Percentiles rank a stretch among this genome's conserved stretches.
Evolutionary conservation across 2,888 invertebrate species (phyloP).

Genomic region (Anthophora plumipes): DNA sequence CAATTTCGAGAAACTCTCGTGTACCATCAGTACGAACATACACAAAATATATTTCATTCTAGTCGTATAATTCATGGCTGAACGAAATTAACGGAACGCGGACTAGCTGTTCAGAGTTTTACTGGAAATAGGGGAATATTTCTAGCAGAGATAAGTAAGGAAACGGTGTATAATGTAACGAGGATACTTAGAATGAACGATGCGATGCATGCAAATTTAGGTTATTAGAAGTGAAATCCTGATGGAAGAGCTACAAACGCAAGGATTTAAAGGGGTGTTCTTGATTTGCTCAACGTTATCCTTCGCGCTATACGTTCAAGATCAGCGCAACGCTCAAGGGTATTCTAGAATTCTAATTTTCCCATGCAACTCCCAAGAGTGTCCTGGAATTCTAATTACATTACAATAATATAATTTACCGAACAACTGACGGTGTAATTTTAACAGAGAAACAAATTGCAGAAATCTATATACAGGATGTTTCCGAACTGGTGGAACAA

Average conservation of each 20-base stretch:
- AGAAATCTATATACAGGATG: not conserved
- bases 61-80: not conserved
- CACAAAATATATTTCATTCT: no score
- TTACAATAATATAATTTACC: constrained; percentile 11
- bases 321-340: constrained; percentile 5
- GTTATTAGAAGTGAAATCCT: not conserved
- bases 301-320: not conserved
- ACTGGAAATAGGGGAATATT: no score
- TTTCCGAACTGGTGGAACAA: no score
- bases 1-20: no score
- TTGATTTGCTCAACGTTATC: not conserved
- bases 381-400: constrained; percentile 13
- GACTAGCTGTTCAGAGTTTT: no score
- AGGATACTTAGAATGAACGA: not conserved
- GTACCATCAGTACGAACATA: no score
- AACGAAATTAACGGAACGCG: not conserved
- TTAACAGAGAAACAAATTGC: not conserved
- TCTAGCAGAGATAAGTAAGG: no score
- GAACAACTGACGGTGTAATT: not conserved
- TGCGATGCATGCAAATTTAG: not conserved
- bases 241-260: not conserved
- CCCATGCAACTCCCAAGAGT: not conserved
- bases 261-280: not conserved
- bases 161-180: not conserved
- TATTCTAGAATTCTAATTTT: constrained; percentile 10